Conservation (phyloP, 2,113 vertebrate species). For the Antechinus flavipes region DNA sequence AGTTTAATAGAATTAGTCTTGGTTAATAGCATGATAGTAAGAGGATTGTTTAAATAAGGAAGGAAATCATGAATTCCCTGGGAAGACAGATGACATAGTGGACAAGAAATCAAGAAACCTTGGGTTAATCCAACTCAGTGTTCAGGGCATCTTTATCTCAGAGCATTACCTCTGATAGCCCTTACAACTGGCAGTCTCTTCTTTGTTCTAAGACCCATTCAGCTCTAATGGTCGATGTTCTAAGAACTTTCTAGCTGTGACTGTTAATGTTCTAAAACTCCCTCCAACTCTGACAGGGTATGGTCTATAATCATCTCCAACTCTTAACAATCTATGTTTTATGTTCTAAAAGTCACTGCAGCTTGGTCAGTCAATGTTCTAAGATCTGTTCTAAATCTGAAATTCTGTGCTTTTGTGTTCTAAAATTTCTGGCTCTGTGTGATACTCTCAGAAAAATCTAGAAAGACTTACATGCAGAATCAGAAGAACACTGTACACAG, state of each 20-base stretch:
- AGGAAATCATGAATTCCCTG: too few relatives aligned
- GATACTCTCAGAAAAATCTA: neutral
- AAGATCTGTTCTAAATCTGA: neutral
- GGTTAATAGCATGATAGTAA: too few relatives aligned
- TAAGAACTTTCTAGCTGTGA: neutral
- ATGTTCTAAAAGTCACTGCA: neutral
- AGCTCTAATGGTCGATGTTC: neutral
- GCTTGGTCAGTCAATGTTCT: neutral
- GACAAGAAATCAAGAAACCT: neutral
- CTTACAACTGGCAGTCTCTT: neutral
- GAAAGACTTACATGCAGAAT: neutral
- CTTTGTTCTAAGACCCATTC: neutral
- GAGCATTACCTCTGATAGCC: neutral
- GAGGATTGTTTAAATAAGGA: accelerated
- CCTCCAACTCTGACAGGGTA: neutral
- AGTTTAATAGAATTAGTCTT: neutral
- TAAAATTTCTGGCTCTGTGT: neutral
- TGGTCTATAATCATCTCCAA: neutral
- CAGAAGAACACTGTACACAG: neutral
- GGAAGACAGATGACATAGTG: too few relatives aligned
- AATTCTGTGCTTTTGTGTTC: neutral
- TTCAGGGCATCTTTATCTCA: neutral
- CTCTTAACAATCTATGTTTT: neutral
- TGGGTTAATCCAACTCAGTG: neutral
- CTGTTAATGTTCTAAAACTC: neutral